Base-by-base conservation (phyloP, 2,888 invertebrate genomes). In the Ectemnius continuus region DNA sequence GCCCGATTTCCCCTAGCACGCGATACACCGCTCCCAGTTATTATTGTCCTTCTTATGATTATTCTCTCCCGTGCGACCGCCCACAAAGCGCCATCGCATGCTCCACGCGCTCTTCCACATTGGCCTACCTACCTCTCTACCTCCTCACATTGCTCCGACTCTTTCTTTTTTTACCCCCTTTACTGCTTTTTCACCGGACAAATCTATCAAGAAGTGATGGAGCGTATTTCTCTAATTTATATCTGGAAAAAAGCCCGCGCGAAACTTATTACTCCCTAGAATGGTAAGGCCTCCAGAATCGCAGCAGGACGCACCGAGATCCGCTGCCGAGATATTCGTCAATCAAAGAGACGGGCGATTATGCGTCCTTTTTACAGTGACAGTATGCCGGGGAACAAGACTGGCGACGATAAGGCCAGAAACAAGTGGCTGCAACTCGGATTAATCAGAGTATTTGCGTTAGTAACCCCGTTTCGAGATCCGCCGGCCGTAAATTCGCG, bases 1-100 rank as follows among this genome's bases (percentile, higher is more conserved):
- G 75, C 70, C 75, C 87, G 88, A 89, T 89, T 88, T 88, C 88
- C 82, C 87, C 88, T 87, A 89, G 89, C 90, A 89, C 90, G 89
- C 90, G 88, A 89, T 88, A 85, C 66, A 36, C 36, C 84, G 77
- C 83, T 83, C 84, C 85, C 67, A 73, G 69, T 88, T 86, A 86
- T 88, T 87, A 86, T 85, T 84, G 76, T 36, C 36, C 87, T 85
- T 87, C 86, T 88, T 87, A 87, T 86, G 87, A 83, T 85, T 87
- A 85, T 85, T 86, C 86, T 81, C 83, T 79, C 79, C 75, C 57
- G 66, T 60, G 47, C 47, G 60, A 26, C 18, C 46, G 1, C 58
- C 58, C 23, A 14, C 23, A 6, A 26, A 23, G 46, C 59, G 48
- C 47, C 48, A 6, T 36, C 20, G 26, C 16, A 18, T 52, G 23